phyloP scores from a whole-genome alignment of 2,888 invertebrate genomes.

The Apotomis betuletana region DNA sequence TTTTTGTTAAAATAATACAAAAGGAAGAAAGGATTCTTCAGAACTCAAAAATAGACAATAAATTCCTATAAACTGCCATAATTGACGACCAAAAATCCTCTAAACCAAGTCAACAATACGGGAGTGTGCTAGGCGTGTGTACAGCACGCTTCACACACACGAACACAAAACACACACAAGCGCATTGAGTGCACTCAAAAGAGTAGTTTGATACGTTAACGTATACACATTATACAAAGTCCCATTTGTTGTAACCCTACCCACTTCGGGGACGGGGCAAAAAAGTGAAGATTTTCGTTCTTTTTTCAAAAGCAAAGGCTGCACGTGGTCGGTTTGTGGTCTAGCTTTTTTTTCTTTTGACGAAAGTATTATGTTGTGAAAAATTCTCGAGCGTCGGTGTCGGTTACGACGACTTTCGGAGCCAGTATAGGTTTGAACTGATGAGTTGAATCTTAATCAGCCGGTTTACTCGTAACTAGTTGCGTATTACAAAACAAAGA shows the following conservation, averaged over 20 bases:
- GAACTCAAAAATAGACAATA: slow-evolving; percentile 22
- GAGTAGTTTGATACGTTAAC: slow-evolving; percentile 55
- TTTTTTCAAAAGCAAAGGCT: slow-evolving; percentile 68
- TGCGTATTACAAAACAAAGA: slow-evolving; percentile 5
- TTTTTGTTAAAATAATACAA: background rate
- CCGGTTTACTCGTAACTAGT: slow-evolving; percentile 8
- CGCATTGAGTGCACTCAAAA: slow-evolving; percentile 45
- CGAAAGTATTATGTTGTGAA: slow-evolving; percentile 76
- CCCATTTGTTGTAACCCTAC: slow-evolving; percentile 78
- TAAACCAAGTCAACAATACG: slow-evolving; percentile 55
- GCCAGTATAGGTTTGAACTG: slow-evolving; percentile 48
- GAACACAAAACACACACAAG: slow-evolving; percentile 40
- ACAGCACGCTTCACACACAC: slow-evolving; percentile 61
- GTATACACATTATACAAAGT: slow-evolving; percentile 65
- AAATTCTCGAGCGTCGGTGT: slow-evolving; percentile 69
- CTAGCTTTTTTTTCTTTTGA: slow-evolving; percentile 69
- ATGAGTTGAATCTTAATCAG: slow-evolving; percentile 44
- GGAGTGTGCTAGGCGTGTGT: slow-evolving; percentile 58
- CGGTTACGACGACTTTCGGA: slow-evolving; percentile 61
- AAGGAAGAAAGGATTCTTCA: background rate
- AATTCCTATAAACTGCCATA: slow-evolving; percentile 46
- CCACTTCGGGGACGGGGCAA: slow-evolving; percentile 68
- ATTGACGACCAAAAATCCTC: slow-evolving; percentile 48
- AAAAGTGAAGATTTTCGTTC: slow-evolving; percentile 69
- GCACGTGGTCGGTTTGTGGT: slow-evolving; percentile 82